Base-by-base conservation (phyloP, 2,113 vertebrate species). In the Mustela lutreola region DNA sequence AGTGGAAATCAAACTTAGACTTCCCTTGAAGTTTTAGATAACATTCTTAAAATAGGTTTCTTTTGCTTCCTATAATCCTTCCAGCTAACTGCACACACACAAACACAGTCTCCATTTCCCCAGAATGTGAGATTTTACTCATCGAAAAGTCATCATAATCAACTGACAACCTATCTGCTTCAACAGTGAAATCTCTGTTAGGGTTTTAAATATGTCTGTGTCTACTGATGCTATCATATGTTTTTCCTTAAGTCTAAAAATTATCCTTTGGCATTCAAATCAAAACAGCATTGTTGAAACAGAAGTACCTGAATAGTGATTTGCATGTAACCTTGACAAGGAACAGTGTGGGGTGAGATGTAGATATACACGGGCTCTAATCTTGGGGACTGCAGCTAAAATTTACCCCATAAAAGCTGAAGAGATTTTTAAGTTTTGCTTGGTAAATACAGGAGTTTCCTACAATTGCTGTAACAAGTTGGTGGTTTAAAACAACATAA, bases 121-220 rank as follows among this genome's bases (percentile, higher is more conserved):
- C 83, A 92, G 87, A 97, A 95, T 48, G 76, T 95, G 73, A 78
- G 80, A 48, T 89, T 96, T 92, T 80, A 92, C 78, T 95, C 94
- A 95, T 71, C 82, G 80, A n/a, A 76, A 93, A 92, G 50, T 94
- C 67, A 78, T 96, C 87, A 56, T 92, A 84, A 92, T 65, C 63
- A 93, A 87, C 79, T 82, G 85, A 86, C 50, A 78, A 67, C 22
- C 28, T 50, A 6, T 24, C 60, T 91, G 42, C 50, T 79, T 95
- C 39, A 70, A 67, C 53, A 75, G 16, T 16, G 82, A 93, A 65
- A 65, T 92, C 48, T 73, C 73, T 19, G 3, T 86, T 63, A 63
- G n/a, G 79, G 53, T 93, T 94, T 95, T 89, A 96, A 87, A 65
- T 63, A 39, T 10, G 10, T 62, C 28, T 90, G 1, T 80, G 62